Evolutionary conservation across 2,888 invertebrate genomes (phyloP), one percentile per base, ranked within the genome.

Genomic region (Lathronympha strigana): DNA sequence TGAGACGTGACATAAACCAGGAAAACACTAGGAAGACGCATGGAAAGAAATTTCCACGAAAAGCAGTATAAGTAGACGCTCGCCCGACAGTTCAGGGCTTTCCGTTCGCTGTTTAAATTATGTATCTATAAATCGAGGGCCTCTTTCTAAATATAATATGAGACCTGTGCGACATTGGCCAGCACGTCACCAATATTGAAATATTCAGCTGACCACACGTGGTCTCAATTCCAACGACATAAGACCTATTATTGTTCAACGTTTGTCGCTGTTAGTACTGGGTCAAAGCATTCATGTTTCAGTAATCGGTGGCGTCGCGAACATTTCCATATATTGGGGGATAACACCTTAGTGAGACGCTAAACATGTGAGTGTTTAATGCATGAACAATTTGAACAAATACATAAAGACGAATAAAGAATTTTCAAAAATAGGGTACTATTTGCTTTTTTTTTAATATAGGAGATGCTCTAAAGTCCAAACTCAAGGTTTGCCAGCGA

Each of bases 221-320:
- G n/a, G 4, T 4, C 4, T 2, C n/a, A n/a, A 36, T n/a, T 4
- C n/a, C 36, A n/a, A 4, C 13, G 4, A 13, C 13, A n/a, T 36
- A 36, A 36, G 4, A n/a, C n/a, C 1, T 36, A 36, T 3, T 13
- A 36, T 4, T 11, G 31, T 9, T 36, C 36, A n/a, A 4, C 8
- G 13, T 13, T n/a, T 36, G 36, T 36, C 3, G n/a, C 1, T 11
- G 36, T 36, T 36, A 43, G 19, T 43, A 43, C 2, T 51, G 51
- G 55, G 55, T 55, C 55, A 55, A 28, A 17, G 25, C 5, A 28
- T 40, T 17, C 13, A 55, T 55, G 40, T 19, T 55, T 28, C 1
- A n/a, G 15, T 13, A 53, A 21, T 23, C 17, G 31, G 38, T 15
- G 17, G 23, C 54, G 23, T 38, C 54, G 53, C 54, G 25, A 21